phyloP scores from a whole-genome alignment of 2,888 invertebrate species.

The Clitarchus hookeri region DNA sequence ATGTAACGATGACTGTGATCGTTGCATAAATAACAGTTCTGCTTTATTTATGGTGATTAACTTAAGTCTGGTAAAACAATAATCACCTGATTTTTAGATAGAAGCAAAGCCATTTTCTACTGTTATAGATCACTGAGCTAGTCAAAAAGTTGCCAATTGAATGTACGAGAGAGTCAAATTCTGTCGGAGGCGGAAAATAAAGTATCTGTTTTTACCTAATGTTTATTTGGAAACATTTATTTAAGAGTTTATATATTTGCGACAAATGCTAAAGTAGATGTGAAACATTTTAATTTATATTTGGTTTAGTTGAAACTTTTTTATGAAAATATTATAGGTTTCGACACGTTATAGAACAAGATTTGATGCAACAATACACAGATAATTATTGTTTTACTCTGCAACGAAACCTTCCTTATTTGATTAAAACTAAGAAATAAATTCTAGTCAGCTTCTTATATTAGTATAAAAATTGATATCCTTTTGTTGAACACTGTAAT shows the following conservation, averaged over 20 bases:
- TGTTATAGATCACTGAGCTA: not conserved
- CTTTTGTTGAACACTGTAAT: not conserved
- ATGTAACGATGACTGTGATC: not conserved
- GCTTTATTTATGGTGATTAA: not conserved
- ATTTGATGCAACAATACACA: not conserved
- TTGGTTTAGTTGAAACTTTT: not conserved
- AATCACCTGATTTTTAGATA: not conserved
- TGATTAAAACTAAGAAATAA: not conserved
- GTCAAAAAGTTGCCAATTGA: not conserved
- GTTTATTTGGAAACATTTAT: not conserved
- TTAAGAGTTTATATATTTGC: not conserved
- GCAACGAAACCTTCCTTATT: not conserved
- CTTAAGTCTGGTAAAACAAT: not conserved
- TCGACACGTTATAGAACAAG: not conserved
- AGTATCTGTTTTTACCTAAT: not conserved
- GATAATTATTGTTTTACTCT: slow-evolving; percentile 7
- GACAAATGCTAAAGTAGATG: not conserved
- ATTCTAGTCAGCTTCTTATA: not conserved
- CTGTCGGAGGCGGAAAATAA: not conserved
- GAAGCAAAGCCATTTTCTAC: not conserved
- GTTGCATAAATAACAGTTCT: not conserved
- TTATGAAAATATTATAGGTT: not conserved
- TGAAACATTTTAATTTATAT: not conserved
- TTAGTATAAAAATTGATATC: not conserved
- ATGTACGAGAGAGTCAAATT: not conserved